Evolutionary conservation across 2,888 invertebrate genomes (phyloP).

Genomic region (Glaucopsyche alexis): DNA sequence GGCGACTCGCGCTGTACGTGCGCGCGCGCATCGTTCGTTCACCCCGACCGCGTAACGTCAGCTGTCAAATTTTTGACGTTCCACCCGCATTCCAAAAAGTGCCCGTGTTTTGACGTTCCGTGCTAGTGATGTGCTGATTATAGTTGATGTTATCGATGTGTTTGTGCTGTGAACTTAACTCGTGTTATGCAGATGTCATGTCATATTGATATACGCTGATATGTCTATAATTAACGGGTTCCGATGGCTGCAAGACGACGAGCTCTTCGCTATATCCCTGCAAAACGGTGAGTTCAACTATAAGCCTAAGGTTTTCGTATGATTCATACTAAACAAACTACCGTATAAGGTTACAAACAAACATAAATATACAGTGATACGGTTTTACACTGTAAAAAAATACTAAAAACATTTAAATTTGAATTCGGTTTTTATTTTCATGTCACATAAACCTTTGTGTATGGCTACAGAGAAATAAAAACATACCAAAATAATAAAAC

Average conservation of each 20-base stretch:
- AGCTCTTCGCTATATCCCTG: constrained; percentile 72
- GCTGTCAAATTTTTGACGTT: constrained; percentile 70
- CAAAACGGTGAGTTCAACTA: constrained; percentile 64
- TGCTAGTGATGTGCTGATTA: constrained; percentile 60
- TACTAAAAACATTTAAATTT: not conserved
- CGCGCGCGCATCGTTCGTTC: constrained; percentile 56
- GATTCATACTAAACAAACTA: not conserved
- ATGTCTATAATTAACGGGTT: constrained; percentile 76
- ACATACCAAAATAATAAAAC: constrained; percentile 5
- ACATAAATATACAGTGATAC: not conserved
- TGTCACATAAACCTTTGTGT: constrained; percentile 1
- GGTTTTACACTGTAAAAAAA: not conserved
- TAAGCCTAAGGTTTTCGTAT: not conserved
- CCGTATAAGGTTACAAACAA: not conserved
- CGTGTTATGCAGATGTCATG: constrained; percentile 63
- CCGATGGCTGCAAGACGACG: constrained; percentile 75
- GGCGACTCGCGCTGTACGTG: constrained; percentile 61
- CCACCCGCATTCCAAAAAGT: constrained; percentile 45
- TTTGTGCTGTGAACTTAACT: constrained; percentile 48
- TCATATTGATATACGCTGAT: constrained; percentile 70
- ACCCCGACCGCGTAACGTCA: constrained; percentile 58
- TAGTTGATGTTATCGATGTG: constrained; percentile 41
- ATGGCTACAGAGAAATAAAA: not conserved
- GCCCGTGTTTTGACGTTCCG: constrained; percentile 50
- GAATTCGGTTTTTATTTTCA: not conserved